phyloP scores from a whole-genome alignment of 2,113 vertebrate species.

The Callospermophilus lateralis region DNA sequence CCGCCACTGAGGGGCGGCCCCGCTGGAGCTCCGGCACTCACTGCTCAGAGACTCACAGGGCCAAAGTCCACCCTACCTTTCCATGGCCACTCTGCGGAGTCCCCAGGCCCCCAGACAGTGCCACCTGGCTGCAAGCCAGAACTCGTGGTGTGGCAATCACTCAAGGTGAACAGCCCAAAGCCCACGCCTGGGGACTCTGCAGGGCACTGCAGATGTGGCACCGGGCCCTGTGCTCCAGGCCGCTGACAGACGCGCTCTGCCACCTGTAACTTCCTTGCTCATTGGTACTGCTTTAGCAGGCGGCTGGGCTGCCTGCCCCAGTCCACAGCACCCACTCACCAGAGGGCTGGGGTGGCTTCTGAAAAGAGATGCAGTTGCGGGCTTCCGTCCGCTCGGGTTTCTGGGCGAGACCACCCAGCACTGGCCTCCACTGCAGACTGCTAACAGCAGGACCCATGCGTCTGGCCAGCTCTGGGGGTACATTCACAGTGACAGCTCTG shows the following conservation, averaged over 20 bases:
- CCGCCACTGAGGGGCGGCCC: no score
- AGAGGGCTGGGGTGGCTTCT: not conserved
- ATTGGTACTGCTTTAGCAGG: fast-evolving
- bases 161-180: not conserved
- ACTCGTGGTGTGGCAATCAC: fast-evolving
- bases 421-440: no score
- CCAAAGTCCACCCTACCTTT: no score
- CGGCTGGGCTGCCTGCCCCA: fast-evolving
- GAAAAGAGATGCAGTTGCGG: not conserved
- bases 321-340: not conserved
- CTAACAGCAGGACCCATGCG: no score
- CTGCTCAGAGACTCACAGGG: not conserved
- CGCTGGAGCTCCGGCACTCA: fast-evolving
- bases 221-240: not conserved
- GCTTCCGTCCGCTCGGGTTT: fast-evolving
- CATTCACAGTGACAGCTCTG: not conserved
- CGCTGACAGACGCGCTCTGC: fast-evolving
- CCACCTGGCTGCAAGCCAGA: not conserved
- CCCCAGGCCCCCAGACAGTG: not conserved
- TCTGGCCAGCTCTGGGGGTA: not conserved
- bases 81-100: not conserved
- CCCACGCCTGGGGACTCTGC: fast-evolving
- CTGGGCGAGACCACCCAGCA: fast-evolving
- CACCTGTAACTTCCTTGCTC: not conserved
- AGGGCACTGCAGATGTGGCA: fast-evolving